These are phyloP conservation scores for Philereme transversata DNA, from an alignment of 2,888 invertebrate genomes.

Conservation along the genomic window DNA sequence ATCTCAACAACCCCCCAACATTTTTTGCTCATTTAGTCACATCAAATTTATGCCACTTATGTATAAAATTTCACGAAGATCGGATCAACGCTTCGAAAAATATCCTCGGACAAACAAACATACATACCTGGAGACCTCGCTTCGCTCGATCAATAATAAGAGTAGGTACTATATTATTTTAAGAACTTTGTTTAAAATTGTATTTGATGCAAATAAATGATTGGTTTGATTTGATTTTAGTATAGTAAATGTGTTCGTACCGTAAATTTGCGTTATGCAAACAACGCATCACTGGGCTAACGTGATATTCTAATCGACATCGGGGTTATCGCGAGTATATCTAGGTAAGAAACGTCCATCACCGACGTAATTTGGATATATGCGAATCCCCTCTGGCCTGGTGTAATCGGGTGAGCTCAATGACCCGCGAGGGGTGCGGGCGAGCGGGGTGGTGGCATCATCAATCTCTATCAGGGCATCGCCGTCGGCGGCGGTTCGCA, in stretches of 20 bases:
- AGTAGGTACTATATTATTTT: no score
- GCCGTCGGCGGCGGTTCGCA: slow-evolving; percentile 57
- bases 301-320: slow-evolving; percentile 37
- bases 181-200: neutral
- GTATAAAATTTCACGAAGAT: no score
- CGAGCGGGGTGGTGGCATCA: slow-evolving; percentile 55
- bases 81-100: no score
- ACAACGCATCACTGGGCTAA: slow-evolving; percentile 31
- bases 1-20: no score
- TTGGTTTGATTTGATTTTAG: neutral
- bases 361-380: slow-evolving; percentile 80
- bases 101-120: no score
- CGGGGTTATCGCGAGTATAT: slow-evolving; percentile 62
- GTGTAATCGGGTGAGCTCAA: slow-evolving; percentile 73
- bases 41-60: no score
- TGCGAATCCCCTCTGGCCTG: slow-evolving; percentile 73
- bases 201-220: neutral
- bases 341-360: slow-evolving; percentile 79
- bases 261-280: slow-evolving; percentile 6
- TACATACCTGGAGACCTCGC: no score
- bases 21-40: no score
- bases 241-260: neutral
- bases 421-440: slow-evolving; percentile 59
- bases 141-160: no score
- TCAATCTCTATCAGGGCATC: slow-evolving; percentile 79